phyloP scores from a whole-genome alignment of 2,797 vertebrate species.

The Neosilurus mollespiculum region DNA sequence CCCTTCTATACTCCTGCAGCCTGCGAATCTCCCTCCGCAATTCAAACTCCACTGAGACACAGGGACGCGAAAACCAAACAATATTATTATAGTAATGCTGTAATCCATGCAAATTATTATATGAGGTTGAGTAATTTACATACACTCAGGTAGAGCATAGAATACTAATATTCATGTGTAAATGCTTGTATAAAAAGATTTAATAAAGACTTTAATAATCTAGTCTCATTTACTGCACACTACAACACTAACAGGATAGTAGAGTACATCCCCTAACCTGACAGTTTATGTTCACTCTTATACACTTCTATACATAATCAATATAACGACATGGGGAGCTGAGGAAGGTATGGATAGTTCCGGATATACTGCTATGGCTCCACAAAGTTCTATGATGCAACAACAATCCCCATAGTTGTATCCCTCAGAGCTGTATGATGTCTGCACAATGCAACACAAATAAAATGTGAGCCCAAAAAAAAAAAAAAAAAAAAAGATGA shows the following conservation, averaged over 20 bases:
- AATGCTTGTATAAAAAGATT: not conserved
- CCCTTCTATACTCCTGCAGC: constrained; percentile 91
- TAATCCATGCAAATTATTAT: not conserved
- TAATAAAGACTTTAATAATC: not conserved
- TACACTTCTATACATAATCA: not conserved
- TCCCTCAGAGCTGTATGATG: too few species aligned
- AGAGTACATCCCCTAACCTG: not conserved
- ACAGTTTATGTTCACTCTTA: not conserved
- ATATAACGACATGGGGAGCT: not conserved
- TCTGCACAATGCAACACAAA: not conserved
- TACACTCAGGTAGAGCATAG: not conserved
- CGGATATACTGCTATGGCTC: not conserved
- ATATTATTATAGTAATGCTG: not conserved
- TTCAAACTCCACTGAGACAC: constrained; percentile 90
- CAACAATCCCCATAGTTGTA: too few species aligned
- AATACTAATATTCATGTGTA: not conserved
- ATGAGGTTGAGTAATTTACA: not conserved
- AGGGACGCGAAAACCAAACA: constrained; percentile 14
- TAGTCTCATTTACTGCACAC: not conserved
- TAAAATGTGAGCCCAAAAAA: not conserved
- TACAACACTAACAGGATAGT: not conserved
- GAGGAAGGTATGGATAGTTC: not conserved
- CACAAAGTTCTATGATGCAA: too few species aligned
- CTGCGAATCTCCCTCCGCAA: constrained; percentile 89
- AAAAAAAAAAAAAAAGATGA: not conserved